phyloP scores from a whole-genome alignment of 2,797 vertebrate species.

The Agapornis canus region DNA sequence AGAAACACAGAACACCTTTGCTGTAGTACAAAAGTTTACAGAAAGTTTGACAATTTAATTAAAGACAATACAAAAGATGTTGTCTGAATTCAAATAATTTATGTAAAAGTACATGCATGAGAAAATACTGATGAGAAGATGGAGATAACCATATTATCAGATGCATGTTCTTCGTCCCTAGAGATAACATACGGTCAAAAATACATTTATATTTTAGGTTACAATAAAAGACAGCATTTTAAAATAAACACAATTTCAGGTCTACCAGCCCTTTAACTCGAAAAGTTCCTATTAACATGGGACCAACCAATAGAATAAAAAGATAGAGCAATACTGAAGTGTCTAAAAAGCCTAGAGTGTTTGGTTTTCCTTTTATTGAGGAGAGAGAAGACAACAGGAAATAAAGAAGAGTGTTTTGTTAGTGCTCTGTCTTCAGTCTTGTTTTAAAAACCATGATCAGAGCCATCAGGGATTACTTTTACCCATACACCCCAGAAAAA shows the following conservation, averaged over 20 bases:
- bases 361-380: background rate
- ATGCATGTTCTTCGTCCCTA: background rate
- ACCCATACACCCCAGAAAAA: background rate
- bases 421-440: background rate
- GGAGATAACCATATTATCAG: background rate
- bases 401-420: background rate
- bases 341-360: background rate
- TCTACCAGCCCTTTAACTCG: background rate
- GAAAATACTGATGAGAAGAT: background rate
- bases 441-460: background rate
- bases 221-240: conserved; percentile 35
- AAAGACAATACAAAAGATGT: conserved; percentile 59
- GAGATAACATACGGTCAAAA: conserved; percentile 18
- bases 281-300: background rate
- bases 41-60: conserved; percentile 55
- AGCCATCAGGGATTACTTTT: background rate
- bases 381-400: background rate
- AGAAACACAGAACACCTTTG: conserved; percentile 63
- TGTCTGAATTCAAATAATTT: conserved; percentile 47
- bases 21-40: conserved; percentile 54
- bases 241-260: background rate
- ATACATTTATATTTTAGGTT: conserved; percentile 8
- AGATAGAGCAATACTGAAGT: background rate
- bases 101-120: conserved; percentile 53
- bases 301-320: background rate